Evolutionary conservation across 2,888 invertebrate species (phyloP).

Genomic region (Hirudinaria manillensis): DNA sequence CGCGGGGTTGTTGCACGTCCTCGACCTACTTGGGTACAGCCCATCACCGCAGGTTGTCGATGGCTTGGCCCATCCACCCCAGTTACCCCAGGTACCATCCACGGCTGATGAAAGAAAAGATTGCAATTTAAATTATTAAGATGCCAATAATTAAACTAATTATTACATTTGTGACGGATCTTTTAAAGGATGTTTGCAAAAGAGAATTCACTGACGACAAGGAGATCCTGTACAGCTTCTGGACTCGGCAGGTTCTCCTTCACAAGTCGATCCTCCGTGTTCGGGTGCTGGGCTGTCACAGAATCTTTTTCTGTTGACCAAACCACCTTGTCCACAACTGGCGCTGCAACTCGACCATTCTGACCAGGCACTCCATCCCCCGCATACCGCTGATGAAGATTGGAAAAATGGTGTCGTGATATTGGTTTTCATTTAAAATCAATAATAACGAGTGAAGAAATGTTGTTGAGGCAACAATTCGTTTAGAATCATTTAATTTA

Average conservation of each 20-base stretch:
- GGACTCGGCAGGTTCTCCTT: slow-evolving; percentile 43
- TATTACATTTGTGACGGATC: too few relatives aligned
- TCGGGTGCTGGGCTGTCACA: slow-evolving; percentile 43
- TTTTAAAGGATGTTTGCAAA: too few relatives aligned
- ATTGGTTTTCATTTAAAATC: too few relatives aligned
- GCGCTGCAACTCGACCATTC: slow-evolving; percentile 31
- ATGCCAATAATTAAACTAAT: too few relatives aligned
- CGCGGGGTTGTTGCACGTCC: slow-evolving; percentile 16
- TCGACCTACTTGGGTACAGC: slow-evolving; percentile 9
- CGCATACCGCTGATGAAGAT: slow-evolving; percentile 32
- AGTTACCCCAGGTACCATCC: slow-evolving; percentile 4
- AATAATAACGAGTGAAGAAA: too few relatives aligned
- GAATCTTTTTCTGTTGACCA: slow-evolving; percentile 1
- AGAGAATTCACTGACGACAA: background rate
- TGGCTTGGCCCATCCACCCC: background rate
- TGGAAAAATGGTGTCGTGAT: background rate
- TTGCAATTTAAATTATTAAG: too few relatives aligned
- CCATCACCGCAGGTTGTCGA: slow-evolving; percentile 22
- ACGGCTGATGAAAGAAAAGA: background rate
- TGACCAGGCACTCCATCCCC: slow-evolving; percentile 29
- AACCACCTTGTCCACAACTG: slow-evolving; percentile 29
- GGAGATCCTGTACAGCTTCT: slow-evolving; percentile 42
- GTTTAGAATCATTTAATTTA: background rate
- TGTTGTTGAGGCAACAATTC: too few relatives aligned
- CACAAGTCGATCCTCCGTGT: slow-evolving; percentile 47